Conservation (phyloP, 1,140 invertebrate genomes). For the Periplaneta americana region DNA sequence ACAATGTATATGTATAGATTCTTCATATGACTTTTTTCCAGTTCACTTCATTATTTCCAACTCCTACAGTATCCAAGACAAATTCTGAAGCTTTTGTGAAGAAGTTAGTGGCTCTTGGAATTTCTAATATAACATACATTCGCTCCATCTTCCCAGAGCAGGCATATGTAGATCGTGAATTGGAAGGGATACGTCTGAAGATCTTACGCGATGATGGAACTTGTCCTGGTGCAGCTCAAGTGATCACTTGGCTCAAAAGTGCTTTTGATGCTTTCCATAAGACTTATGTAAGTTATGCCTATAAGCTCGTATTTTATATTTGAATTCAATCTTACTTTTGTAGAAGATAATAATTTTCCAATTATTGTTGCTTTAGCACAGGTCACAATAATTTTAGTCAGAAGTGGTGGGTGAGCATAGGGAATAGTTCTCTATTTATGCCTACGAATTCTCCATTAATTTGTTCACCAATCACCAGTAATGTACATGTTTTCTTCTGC, state of each 20-base stretch:
- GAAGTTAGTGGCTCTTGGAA: neutral
- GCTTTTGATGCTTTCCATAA: conserved; percentile 4
- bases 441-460: too few relatives aligned
- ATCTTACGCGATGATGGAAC: neutral
- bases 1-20: too few relatives aligned
- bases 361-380: too few relatives aligned
- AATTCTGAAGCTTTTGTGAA: neutral
- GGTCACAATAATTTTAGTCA: too few relatives aligned
- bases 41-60: neutral
- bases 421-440: too few relatives aligned
- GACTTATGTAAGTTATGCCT: conserved; percentile 2
- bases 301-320: too few relatives aligned
- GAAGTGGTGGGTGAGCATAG: too few relatives aligned
- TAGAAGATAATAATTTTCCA: too few relatives aligned
- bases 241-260: neutral
- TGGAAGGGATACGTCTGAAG: neutral
- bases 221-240: neutral
- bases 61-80: neutral
- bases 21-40: neutral
- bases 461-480: too few relatives aligned
- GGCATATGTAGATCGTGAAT: neutral
- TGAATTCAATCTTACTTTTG: too few relatives aligned
- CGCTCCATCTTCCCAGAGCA: neutral
- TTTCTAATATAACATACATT: neutral
- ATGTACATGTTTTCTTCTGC: too few relatives aligned